Conservation (phyloP, 2,888 invertebrate species). For the Agrotis ipsilon region DNA sequence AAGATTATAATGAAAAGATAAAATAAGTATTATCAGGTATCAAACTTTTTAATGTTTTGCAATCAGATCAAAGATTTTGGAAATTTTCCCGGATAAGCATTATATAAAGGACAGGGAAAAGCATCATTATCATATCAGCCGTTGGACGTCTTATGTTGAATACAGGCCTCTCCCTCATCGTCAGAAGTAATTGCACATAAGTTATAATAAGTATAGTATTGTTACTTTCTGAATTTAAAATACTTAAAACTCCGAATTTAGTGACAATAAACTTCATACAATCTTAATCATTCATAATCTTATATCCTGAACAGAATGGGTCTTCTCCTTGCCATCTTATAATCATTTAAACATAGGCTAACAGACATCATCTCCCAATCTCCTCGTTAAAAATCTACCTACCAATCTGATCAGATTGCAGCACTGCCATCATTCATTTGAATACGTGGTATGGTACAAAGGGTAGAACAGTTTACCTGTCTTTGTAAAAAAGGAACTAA, state of each 20-base stretch:
- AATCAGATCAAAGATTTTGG: neutral
- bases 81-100: neutral
- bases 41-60: neutral
- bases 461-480: neutral
- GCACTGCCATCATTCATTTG: conserved; percentile 38
- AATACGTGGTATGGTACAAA: conserved; percentile 6
- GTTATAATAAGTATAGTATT: too few species aligned
- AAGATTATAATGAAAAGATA: too few species aligned
- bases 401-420: conserved; percentile 41
- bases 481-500: neutral
- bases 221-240: too few species aligned
- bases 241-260: too few species aligned
- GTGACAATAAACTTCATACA: too few species aligned
- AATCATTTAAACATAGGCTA: conserved; percentile 32
- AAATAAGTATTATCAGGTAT: too few species aligned
- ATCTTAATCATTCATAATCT: too few species aligned
- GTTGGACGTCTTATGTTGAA: too few species aligned
- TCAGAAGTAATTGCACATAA: too few species aligned
- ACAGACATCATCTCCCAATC: conserved; percentile 41
- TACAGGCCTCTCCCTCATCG: too few species aligned
- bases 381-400: conserved; percentile 27
- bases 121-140: too few species aligned
- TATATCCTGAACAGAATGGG: neutral
- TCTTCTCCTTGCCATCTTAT: conserved; percentile 1
- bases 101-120: too few species aligned